Base-by-base conservation (phyloP, 2,797 vertebrate species). In the Urocyon cinereoargenteus region DNA sequence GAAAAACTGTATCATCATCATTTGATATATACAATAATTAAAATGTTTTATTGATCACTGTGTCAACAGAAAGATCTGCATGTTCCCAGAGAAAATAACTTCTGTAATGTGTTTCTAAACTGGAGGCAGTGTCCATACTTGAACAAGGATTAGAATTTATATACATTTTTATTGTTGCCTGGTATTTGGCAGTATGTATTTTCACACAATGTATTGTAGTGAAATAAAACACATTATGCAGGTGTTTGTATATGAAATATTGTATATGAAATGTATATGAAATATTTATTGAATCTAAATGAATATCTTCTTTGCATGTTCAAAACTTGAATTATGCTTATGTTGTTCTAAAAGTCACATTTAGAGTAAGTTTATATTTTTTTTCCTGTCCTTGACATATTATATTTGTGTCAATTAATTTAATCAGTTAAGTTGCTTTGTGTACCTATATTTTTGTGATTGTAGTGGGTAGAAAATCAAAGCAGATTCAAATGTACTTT, bases 401-500 rank as follows among this genome's bases (percentile, higher is more conserved):
- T 91, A 26, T 95, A 66, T 68, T 91, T 94, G 66, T 73, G 53
- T 59, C 45, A 88, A 2, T 96, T 95, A 89, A 82, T 73, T 96
- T 51, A 68, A n/a, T 86, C 40, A 75, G 64, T 94, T 77, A 81
- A 79, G 36, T 2, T 90, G 18, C 36, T 72, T 70, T n/a, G 10
- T 28, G 14, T 5, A 53, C 16, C 40, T 81, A 14, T 15, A 9
- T 78, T 64, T 28, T 49, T 75, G n/a, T 34, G 31, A 93, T 45
- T 75, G 66, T 75, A 81, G 12, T 93, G 49, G n/a, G 51, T 78
- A 89, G 55, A 95, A 96, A 93, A 79, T 95, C 62, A 96, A 31
- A 93, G 55, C 12, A 83, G 36, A 79, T 85, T 95, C 59, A 90
- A 61, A 82, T 94, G 13, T 70, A 24, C 57, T 86, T 82, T 86